Percentiles rank a stretch among this genome's conserved stretches.
phyloP scores from a whole-genome alignment of 2,113 vertebrate genomes.

The Prionailurus viverrinus region DNA sequence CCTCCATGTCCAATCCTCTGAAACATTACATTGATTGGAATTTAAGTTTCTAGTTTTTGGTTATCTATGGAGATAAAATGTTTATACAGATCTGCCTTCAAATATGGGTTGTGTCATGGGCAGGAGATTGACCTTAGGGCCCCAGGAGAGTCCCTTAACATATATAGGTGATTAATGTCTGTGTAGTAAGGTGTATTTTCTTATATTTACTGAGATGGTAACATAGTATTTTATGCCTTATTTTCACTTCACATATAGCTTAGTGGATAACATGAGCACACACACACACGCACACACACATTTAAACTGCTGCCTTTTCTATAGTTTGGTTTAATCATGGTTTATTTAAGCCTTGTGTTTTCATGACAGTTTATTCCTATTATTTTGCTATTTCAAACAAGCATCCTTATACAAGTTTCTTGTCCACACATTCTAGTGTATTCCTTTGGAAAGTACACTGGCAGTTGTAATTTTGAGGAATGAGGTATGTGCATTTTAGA shows the following conservation, averaged over 20 bases:
- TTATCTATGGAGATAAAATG: neutral
- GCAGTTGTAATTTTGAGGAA: neutral
- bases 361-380: neutral
- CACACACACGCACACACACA: too few relatives aligned
- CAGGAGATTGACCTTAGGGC: neutral
- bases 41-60: slow-evolving; percentile 33
- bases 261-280: neutral
- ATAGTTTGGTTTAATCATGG: neutral
- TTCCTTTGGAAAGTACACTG: neutral
- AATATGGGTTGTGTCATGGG: neutral
- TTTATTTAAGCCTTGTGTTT: slow-evolving; percentile 28
- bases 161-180: neutral
- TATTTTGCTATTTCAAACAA: slow-evolving; percentile 42
- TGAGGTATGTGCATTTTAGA: neutral
- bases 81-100: neutral
- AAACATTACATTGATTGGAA: neutral
- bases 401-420: neutral
- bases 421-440: neutral
- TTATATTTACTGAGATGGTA: neutral
- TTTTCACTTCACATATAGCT: neutral
- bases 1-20: neutral
- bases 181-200: neutral
- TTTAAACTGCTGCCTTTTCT: neutral
- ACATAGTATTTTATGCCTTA: neutral
- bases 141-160: neutral